These are phyloP conservation scores for Acanthis flammea DNA, from an alignment of 2,797 vertebrate species.

Conservation along the genomic window DNA sequence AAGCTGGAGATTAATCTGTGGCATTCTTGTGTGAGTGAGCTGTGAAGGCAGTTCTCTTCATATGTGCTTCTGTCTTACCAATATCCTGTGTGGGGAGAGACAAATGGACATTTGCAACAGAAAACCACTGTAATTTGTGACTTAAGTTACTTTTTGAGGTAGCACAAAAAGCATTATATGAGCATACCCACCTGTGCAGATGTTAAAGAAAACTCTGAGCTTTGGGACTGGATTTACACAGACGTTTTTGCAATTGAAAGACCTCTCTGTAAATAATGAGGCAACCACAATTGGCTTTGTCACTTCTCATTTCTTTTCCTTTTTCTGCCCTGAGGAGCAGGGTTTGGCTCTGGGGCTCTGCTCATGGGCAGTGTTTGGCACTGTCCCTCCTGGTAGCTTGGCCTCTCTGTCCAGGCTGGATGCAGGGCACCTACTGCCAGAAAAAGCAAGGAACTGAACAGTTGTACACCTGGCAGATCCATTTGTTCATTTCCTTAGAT, in stretches of 20 bases:
- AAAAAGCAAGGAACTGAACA: background rate
- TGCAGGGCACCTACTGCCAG: background rate
- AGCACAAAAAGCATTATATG: background rate
- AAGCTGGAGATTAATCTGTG: background rate
- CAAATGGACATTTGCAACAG: background rate
- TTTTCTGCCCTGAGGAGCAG: background rate
- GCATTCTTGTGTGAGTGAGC: background rate
- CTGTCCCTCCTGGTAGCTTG: background rate
- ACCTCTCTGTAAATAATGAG: background rate
- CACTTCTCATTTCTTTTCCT: background rate
- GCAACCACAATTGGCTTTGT: background rate
- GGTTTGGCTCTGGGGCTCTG: background rate
- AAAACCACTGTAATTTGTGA: constrained; percentile 13
- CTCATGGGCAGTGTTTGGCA: background rate
- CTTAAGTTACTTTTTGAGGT: background rate
- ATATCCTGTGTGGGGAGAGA: constrained; percentile 37
- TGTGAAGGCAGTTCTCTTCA: background rate
- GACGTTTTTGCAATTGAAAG: background rate
- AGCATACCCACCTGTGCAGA: background rate
- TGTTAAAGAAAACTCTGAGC: background rate
- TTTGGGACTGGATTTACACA: background rate
- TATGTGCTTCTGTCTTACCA: background rate
- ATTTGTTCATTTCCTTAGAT: background rate
- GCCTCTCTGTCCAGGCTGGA: background rate
- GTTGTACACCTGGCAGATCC: background rate